Evolutionary conservation across 2,888 invertebrate genomes (phyloP).

Genomic region (Lucinisca nassula): DNA sequence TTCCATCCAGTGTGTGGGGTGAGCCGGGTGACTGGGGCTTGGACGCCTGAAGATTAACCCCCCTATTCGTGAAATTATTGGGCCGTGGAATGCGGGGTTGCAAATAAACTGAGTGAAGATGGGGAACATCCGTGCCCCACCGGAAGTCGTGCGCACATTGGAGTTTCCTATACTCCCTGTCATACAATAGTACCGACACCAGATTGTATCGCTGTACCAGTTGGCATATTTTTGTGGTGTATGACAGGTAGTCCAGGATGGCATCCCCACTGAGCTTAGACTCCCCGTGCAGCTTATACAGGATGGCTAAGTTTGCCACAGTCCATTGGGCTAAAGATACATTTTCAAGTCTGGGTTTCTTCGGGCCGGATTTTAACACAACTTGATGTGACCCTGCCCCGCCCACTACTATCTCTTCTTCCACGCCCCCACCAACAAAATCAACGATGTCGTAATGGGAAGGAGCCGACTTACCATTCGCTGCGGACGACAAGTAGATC

Average conservation of each 20-base stretch:
- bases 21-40: no score
- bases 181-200: background rate
- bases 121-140: constrained; percentile 21
- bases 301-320: background rate
- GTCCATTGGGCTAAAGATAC: constrained; percentile 11
- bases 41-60: no score
- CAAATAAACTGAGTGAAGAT: background rate
- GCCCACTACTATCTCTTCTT: background rate
- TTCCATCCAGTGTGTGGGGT: background rate
- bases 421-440: background rate
- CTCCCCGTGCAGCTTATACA: constrained; percentile 7
- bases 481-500: background rate
- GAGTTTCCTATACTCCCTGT: background rate
- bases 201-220: constrained; percentile 4
- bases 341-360: constrained; percentile 24
- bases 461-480: background rate
- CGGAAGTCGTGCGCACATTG: constrained; percentile 21
- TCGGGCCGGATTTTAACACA: constrained; percentile 27
- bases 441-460: background rate
- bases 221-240: background rate
- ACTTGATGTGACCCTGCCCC: background rate
- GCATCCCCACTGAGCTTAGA: background rate
- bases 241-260: constrained; percentile 15
- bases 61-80: background rate
- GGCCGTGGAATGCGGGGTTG: background rate